phyloP scores from a whole-genome alignment of 2,797 vertebrate species.

The Clarias laeviceps region DNA sequence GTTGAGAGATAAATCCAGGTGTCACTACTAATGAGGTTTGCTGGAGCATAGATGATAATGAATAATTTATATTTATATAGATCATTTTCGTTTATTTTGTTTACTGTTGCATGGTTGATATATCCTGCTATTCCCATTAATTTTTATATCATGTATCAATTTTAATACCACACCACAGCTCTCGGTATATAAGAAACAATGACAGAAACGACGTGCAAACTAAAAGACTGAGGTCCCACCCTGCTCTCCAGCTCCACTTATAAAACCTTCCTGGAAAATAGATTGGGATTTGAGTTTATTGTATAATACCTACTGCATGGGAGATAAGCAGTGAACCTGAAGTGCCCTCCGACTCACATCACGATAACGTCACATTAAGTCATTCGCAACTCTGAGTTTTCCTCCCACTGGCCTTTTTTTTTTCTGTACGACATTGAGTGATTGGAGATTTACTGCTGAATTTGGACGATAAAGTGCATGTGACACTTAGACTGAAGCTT shows the following conservation, averaged over 20 bases:
- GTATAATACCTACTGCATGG: constrained; percentile 9
- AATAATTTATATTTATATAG: background rate
- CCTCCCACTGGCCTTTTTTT: constrained; percentile 46
- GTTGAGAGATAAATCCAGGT: background rate
- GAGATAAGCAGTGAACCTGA: constrained; percentile 37
- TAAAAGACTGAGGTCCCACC: background rate
- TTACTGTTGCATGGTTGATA: background rate
- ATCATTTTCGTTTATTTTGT: background rate
- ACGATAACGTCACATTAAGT: constrained; percentile 63
- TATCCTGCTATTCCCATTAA: background rate
- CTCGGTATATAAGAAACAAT: background rate
- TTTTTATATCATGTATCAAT: too few species aligned
- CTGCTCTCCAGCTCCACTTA: constrained; percentile 11
- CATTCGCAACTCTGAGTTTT: constrained; percentile 55
- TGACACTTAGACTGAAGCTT: constrained; percentile 65
- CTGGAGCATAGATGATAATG: background rate
- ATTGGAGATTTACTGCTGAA: constrained; percentile 60
- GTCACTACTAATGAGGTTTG: background rate
- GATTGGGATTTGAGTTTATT: constrained; percentile 15
- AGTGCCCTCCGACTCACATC: constrained; percentile 20
- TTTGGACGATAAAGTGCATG: constrained; percentile 57
- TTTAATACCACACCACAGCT: background rate
- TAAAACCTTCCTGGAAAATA: constrained; percentile 33
- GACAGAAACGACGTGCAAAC: background rate
- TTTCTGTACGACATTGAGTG: constrained; percentile 42